phyloP scores from a whole-genome alignment of 1,140 invertebrate species.

The Hyposmocoma kahamanoa region DNA sequence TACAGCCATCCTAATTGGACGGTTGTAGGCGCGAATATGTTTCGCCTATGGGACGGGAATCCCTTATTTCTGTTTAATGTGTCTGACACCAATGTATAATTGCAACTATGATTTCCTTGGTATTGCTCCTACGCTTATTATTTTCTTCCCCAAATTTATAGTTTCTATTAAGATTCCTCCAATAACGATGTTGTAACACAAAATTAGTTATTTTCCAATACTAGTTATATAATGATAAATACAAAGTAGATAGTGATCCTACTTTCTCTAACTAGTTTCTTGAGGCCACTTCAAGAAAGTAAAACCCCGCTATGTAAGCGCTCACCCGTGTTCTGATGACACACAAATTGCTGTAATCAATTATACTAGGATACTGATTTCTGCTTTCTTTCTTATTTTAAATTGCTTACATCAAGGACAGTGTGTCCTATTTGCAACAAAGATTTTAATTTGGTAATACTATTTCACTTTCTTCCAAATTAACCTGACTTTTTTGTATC shows the following conservation, averaged over 20 bases:
- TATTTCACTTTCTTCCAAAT: too few relatives aligned
- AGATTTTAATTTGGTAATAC: too few relatives aligned
- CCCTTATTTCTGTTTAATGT: constrained; percentile 22
- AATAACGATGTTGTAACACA: too few relatives aligned
- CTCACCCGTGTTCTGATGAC: constrained; percentile 64
- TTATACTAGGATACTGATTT: constrained; percentile 40
- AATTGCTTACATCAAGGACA: too few relatives aligned
- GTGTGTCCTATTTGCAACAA: too few relatives aligned
- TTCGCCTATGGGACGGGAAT: constrained; percentile 34
- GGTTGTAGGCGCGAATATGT: constrained; percentile 52
- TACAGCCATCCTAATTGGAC: constrained; percentile 55
- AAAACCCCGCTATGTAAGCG: constrained; percentile 65
- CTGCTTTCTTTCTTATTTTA: too few relatives aligned
- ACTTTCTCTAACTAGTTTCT: constrained; percentile 71
- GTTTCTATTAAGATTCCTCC: too few relatives aligned
- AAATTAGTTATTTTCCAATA: too few relatives aligned
- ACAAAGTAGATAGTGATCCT: constrained; percentile 54
- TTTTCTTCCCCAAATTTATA: too few relatives aligned
- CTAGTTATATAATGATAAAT: constrained; percentile 58
- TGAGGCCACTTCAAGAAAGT: constrained; percentile 67
- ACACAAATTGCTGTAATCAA: constrained; percentile 61
- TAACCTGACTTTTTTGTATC: too few relatives aligned
- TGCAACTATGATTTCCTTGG: constrained; percentile 12
- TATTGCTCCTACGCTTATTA: constrained; percentile 6
- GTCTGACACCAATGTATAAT: constrained; percentile 27